Evolutionary conservation across 2,888 invertebrate genomes (phyloP), one percentile per base, ranked within the genome.

Genomic region (Phytoseiulus persimilis): DNA sequence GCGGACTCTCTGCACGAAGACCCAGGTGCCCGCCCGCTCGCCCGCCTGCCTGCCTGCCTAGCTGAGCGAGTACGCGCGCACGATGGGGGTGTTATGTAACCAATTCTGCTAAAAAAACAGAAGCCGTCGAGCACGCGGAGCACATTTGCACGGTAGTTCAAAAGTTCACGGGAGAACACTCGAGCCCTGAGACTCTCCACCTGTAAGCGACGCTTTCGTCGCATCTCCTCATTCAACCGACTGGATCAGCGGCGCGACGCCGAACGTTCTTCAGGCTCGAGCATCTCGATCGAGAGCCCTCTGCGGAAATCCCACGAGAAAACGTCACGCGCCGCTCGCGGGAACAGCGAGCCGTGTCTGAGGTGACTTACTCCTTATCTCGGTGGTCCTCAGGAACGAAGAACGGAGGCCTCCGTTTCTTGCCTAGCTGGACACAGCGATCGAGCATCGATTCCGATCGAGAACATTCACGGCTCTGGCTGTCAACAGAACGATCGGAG

Each of bases 11-110:
- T 28, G 65, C 65, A 65, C 65, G 14, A 23, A 65, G 65, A 65
- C 65, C 65, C 65, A 65, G 65, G 65, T 65, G 65, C 65, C 65
- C 23, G 18, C 28, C 14, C 23, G 65, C 28, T 18, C 23, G 65
- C 28, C 18, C 23, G 65, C 65, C 39, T 23, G 65, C 28, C 65
- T 65, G 65, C 65, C 18, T 65, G 18, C 5, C 65, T 28, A 23
- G 11, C 65, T 65, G 39, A 6, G 39, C 39, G 39, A 39, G 39
- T 39, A 65, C 28, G 65, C 65, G 65, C 65, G 65, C 65, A 65
- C 65, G 65, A 65, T 65, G 65, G 65, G 65, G 65, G 65, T 65
- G 65, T 65, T 65, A 65, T 65, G 65, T 65, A 65, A 65, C 65
- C 65, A 28, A 28, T 23, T 65, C 28, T 28, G 18, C 65, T 65